These are phyloP conservation scores for Cladopsammia gracilis DNA, from an alignment of 64 coral and sea anemone species.

Conservation along the genomic window DNA sequence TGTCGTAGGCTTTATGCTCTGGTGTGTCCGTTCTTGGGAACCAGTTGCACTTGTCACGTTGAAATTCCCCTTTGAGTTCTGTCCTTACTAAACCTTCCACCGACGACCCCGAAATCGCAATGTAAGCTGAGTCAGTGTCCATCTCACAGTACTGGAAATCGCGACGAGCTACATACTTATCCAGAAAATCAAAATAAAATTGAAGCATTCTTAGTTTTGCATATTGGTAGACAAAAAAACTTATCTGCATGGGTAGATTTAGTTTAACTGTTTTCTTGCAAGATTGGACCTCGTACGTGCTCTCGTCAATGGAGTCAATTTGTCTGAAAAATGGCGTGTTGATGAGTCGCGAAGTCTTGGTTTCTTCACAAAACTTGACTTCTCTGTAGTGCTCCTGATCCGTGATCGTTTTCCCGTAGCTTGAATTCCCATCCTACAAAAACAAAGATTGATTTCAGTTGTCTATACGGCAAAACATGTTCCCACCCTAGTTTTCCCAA, in stretches of 20 bases:
- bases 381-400: neutral
- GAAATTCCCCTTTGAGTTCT: constrained; percentile 10
- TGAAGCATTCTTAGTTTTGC: constrained; percentile 58
- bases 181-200: constrained; percentile 67
- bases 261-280: constrained; percentile 26
- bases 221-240: constrained; percentile 9
- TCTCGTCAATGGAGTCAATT: neutral
- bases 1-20: constrained; percentile 1
- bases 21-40: constrained; percentile 45
- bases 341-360: neutral
- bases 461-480: too few relatives aligned
- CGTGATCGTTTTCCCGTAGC: constrained; percentile 48
- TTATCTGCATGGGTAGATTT: neutral
- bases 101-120: constrained; percentile 52
- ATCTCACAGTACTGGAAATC: constrained; percentile 63
- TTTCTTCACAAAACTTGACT: neutral
- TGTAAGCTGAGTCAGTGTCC: constrained; percentile 30
- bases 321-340: neutral
- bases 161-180: constrained; percentile 44
- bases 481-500: too few relatives aligned
- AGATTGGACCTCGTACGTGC: neutral
- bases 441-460: too few relatives aligned
- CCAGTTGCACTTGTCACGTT: constrained; percentile 41
- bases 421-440: neutral
- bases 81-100: constrained; percentile 43